Base-by-base conservation (phyloP, 1,140 invertebrate genomes). In the Nautilus pompilius region DNA sequence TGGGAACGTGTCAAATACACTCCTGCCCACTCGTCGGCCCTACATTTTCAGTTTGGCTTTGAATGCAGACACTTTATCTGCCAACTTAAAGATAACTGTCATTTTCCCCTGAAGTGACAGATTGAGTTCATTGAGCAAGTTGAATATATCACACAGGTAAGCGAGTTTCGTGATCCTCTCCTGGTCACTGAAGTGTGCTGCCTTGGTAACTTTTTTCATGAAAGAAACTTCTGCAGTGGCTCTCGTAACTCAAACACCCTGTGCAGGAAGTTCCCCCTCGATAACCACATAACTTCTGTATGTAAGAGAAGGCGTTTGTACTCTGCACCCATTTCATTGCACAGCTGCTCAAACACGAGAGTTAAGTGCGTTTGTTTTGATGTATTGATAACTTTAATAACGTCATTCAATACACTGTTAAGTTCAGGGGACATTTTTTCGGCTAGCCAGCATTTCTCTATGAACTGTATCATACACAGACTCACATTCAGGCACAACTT, bases 11-110 rank as follows among this genome's bases (percentile, higher is more conserved):
- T 79, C 91, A 88, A n/a, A n/a, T n/a, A n/a, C n/a, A n/a, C n/a
- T n/a, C n/a, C n/a, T n/a, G n/a, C n/a, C n/a, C n/a, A n/a, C n/a
- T n/a, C n/a, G n/a, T n/a, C n/a, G n/a, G n/a, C n/a, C n/a, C n/a
- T n/a, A 0, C 89, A 87, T 15, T 84, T 88, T 79, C 88, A 88
- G 76, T 89, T 89, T 55, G 91, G 91, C 84, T 94, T 92, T 66
- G 95, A 98, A 59, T 99, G 86, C 75, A 99, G 96, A 98, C 8
- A 97, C 97, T 88, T 99, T 99, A 82, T 99, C 98, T 69, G 98
- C 97, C 64, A 99, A 95, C 97, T 99, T 99, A 69, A 99, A 88
- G 41, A 93, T 94, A 8, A 87, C 91, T 82, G 91, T 95, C 94
- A 83, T 82, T 24, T 60, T 72, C 33, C 34, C 28, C 28, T 29